Base-by-base conservation (phyloP, 1,140 invertebrate genomes). In the Limonius californicus region DNA sequence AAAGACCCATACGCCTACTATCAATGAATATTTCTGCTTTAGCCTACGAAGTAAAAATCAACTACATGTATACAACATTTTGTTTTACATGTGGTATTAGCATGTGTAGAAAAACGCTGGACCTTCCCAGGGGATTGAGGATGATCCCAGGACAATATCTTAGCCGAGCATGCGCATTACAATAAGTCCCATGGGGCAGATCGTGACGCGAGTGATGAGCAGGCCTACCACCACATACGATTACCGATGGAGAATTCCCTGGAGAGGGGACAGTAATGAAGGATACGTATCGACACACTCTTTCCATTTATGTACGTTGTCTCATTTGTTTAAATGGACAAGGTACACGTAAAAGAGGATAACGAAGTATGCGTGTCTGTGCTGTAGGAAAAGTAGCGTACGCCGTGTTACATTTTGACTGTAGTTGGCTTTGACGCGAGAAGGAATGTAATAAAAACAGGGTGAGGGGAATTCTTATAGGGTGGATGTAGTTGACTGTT, bases 381-480 rank as follows among this genome's bases (percentile, higher is more conserved):
- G 9, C 4, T 27, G 20, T 2, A 27, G 11, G 20, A 27, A n/a
- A 6, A 55, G 54, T 39, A 55, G 4, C 42, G 63, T 59, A 64
- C 63, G 54, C 65, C 45, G 68, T 70, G 66, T 70, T 66, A 68
- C 68, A 60, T 70, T 70, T 68, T 65, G n/a, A 68, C 50, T 61
- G 57, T 68, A 68, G 68, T 70, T 70, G 63, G 66, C 66, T 70
- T 68, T 70, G 66, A 70, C 68, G 66, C 64, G 64, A 63, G 59
- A 68, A 70, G 59, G 68, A 68, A 70, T 67, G 68, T 65, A 70
- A 70, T 70, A 70, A 70, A 70, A 66, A 50, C 64, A 65, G 61
- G 62, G 59, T 56, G 62, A 64, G 62, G 64, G 65, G 47, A 45
- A 42, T 54, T 57, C 30, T 21, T 55, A 14, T 16, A 58, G 67